phyloP scores from a whole-genome alignment of 1,140 invertebrate species.

The Manduca sexta region DNA sequence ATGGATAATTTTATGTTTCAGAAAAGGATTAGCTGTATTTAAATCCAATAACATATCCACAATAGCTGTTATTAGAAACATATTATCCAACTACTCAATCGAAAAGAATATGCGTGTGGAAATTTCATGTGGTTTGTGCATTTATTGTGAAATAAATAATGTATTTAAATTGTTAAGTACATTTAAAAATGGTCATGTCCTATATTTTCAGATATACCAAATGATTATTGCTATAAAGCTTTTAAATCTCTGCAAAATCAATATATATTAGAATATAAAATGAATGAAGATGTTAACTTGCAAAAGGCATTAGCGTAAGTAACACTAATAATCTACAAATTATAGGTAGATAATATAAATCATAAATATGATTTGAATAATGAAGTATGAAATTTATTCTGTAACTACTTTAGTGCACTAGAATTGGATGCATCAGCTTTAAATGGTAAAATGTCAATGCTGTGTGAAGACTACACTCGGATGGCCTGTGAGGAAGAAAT shows the following conservation, averaged over 20 bases:
- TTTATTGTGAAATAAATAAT: neutral
- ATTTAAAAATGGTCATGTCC: neutral
- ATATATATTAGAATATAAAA: slow-evolving; percentile 36
- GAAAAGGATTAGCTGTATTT: slow-evolving; percentile 42
- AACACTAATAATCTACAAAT: too few species aligned
- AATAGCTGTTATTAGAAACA: slow-evolving; percentile 42
- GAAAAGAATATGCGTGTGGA: slow-evolving; percentile 44
- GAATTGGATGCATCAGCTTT: slow-evolving; percentile 37
- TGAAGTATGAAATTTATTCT: too few species aligned
- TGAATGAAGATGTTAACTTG: slow-evolving; percentile 33
- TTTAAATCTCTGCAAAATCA: slow-evolving; percentile 40
- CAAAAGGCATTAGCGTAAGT: slow-evolving; percentile 45
- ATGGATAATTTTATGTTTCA: slow-evolving; percentile 24
- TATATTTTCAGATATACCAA: slow-evolving; percentile 45
- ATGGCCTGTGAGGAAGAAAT: slow-evolving; percentile 18
- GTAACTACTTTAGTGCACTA: slow-evolving; percentile 37
- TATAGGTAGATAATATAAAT: too few species aligned
- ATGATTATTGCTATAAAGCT: slow-evolving; percentile 32
- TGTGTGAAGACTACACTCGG: slow-evolving; percentile 47
- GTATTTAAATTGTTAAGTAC: neutral
- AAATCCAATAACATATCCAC: slow-evolving; percentile 58
- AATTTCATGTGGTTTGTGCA: slow-evolving; percentile 38
- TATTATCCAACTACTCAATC: slow-evolving; percentile 50
- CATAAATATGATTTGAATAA: too few species aligned
- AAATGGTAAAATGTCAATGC: slow-evolving; percentile 30